These are phyloP conservation scores for Psittacus erithacus DNA, from an alignment of 2,113 vertebrate species.

Conservation along the genomic window DNA sequence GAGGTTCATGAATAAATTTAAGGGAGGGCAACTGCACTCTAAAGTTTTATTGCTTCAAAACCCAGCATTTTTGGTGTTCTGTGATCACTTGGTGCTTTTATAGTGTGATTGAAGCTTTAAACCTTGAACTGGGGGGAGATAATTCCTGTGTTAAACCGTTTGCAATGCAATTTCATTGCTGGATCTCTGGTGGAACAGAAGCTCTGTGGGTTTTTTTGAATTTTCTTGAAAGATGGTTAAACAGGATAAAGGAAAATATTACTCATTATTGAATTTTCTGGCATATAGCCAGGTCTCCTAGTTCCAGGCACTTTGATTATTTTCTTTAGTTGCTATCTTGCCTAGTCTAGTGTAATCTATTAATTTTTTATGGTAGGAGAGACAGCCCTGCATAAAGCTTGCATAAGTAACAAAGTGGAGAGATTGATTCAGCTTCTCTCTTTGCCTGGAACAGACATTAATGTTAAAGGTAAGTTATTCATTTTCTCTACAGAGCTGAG, in stretches of 20 bases:
- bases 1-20: slow-evolving; percentile 85
- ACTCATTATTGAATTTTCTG: slow-evolving; percentile 74
- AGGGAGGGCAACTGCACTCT: slow-evolving; percentile 79
- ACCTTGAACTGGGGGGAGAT: slow-evolving; percentile 75
- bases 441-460: slow-evolving; percentile 87
- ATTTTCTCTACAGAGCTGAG: slow-evolving; percentile 46
- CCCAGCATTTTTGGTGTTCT: slow-evolving; percentile 77
- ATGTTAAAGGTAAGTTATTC: slow-evolving; percentile 89
- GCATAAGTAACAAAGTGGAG: slow-evolving; percentile 92
- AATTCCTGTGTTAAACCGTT: slow-evolving; percentile 74
- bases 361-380: slow-evolving; percentile 89
- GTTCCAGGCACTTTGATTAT: slow-evolving; percentile 77
- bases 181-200: slow-evolving; percentile 73
- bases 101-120: slow-evolving; percentile 78
- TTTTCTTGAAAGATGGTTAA: slow-evolving; percentile 67
- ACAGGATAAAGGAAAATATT: slow-evolving; percentile 70
- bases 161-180: slow-evolving; percentile 71
- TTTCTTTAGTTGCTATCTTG: slow-evolving; percentile 76
- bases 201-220: slow-evolving; percentile 53
- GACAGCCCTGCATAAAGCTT: slow-evolving; percentile 91
- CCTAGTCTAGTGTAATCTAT: slow-evolving; percentile 76
- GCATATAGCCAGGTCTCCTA: slow-evolving; percentile 66
- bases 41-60: slow-evolving; percentile 82
- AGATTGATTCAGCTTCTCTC: slow-evolving; percentile 86
- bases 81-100: slow-evolving; percentile 79